phyloP scores from a whole-genome alignment of 2,113 vertebrate genomes.

The Hypocryptadius cinnamomeus region DNA sequence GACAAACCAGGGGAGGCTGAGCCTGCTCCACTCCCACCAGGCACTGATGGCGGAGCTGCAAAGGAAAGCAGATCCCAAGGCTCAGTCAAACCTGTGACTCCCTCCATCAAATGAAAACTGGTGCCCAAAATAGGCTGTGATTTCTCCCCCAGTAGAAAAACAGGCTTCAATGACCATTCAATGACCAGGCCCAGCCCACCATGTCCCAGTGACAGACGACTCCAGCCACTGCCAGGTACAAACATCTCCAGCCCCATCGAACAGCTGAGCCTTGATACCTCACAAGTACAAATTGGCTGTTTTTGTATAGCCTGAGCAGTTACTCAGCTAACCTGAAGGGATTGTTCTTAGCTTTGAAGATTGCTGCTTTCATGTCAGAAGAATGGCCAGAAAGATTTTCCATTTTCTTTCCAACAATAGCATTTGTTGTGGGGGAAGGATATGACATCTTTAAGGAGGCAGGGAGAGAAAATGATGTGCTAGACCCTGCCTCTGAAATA shows the following conservation, averaged over 20 bases:
- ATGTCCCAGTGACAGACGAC: background rate
- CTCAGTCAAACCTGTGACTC: background rate
- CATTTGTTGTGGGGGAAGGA: constrained; percentile 16
- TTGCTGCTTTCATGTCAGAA: constrained; percentile 32
- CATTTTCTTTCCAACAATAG: constrained; percentile 16
- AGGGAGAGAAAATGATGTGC: background rate
- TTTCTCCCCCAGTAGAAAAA: background rate
- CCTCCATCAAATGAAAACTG: background rate
- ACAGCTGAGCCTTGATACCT: background rate
- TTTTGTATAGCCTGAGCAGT: background rate
- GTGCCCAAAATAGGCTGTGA: background rate
- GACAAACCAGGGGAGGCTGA: background rate
- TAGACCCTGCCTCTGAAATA: background rate
- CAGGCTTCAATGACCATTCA: background rate
- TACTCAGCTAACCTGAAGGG: background rate
- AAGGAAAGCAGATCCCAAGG: background rate
- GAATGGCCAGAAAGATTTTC: background rate
- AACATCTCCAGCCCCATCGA: background rate
- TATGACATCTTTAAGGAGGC: background rate
- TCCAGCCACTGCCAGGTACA: background rate
- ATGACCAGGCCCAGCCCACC: background rate
- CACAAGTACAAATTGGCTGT: background rate
- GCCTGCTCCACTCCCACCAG: background rate
- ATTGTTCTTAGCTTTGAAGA: constrained; percentile 13
- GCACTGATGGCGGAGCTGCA: background rate